Percentiles rank a stretch among this genome's conserved stretches.
phyloP scores from a whole-genome alignment of 1,140 invertebrate genomes.

The Diorhabda elongata region DNA sequence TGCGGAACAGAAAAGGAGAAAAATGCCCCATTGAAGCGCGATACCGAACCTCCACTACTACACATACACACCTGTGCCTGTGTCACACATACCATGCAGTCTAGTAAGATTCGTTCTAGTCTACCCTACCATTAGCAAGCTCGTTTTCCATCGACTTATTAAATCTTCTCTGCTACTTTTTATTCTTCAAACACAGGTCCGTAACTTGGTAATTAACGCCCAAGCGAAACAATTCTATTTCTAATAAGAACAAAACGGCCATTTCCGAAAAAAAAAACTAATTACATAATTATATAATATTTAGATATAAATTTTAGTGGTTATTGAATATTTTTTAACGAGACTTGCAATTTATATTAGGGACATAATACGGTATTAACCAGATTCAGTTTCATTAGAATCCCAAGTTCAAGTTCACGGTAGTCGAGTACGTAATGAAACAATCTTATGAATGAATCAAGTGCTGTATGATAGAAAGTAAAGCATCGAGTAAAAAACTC shows the following conservation, averaged over 20 bases:
- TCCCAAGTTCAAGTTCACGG: slow-evolving; percentile 48
- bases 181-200: not conserved
- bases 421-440: slow-evolving; percentile 39
- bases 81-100: slow-evolving; percentile 13
- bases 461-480: slow-evolving; percentile 36
- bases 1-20: slow-evolving; percentile 25
- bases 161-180: slow-evolving; percentile 12
- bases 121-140: not conserved
- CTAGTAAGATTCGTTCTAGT: slow-evolving; percentile 1
- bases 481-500: slow-evolving; percentile 23
- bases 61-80: slow-evolving; percentile 24
- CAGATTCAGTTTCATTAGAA: slow-evolving; percentile 45
- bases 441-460: slow-evolving; percentile 43
- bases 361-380: not conserved
- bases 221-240: too few species aligned
- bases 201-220: not conserved
- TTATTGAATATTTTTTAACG: too few species aligned
- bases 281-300: too few species aligned
- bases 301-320: too few species aligned
- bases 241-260: too few species aligned
- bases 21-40: slow-evolving; percentile 26
- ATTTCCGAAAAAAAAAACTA: too few species aligned
- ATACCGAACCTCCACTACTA: slow-evolving; percentile 11
- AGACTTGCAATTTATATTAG: too few species aligned
- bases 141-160: slow-evolving; percentile 3